Conservation (phyloP, 2,113 vertebrate species). For the Crocuta crocuta region DNA sequence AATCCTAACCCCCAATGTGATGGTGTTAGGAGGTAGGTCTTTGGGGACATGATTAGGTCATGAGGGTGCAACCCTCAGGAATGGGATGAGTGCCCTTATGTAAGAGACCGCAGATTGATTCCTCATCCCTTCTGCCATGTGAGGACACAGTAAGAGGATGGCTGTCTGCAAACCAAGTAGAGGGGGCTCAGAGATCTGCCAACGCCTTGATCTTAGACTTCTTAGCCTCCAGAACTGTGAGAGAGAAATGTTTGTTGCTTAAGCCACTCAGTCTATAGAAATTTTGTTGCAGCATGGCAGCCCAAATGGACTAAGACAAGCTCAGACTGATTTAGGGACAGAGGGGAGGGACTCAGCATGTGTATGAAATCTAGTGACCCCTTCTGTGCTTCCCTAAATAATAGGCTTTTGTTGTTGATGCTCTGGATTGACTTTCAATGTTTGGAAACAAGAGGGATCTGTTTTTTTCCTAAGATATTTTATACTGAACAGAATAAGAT, state of each 20-base stretch:
- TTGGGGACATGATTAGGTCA: not conserved
- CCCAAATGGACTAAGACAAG: not conserved
- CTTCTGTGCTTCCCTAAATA: not conserved
- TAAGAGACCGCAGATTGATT: not conserved
- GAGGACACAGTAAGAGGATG: not conserved
- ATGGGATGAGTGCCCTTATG: not conserved
- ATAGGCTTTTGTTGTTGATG: not conserved
- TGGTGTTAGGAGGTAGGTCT: not conserved
- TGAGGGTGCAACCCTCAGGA: not conserved
- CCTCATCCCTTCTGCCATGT: not conserved
- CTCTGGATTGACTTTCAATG: not conserved
- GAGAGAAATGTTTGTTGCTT: not conserved
- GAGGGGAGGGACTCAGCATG: not conserved
- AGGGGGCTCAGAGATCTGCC: not conserved
- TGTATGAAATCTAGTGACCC: not conserved
- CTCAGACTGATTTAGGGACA: not conserved
- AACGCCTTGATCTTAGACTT: not conserved
- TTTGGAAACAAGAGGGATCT: not conserved
- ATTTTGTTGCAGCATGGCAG: not conserved
- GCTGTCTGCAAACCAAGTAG: not conserved
- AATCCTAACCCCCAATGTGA: not conserved
- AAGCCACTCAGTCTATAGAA: not conserved
- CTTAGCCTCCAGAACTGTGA: not conserved
- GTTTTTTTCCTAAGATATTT: not conserved
- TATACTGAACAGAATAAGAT: slow-evolving; percentile 31